These are phyloP conservation scores for Callipepla squamata DNA, from an alignment of 2,113 vertebrate genomes.

Conservation along the genomic window DNA sequence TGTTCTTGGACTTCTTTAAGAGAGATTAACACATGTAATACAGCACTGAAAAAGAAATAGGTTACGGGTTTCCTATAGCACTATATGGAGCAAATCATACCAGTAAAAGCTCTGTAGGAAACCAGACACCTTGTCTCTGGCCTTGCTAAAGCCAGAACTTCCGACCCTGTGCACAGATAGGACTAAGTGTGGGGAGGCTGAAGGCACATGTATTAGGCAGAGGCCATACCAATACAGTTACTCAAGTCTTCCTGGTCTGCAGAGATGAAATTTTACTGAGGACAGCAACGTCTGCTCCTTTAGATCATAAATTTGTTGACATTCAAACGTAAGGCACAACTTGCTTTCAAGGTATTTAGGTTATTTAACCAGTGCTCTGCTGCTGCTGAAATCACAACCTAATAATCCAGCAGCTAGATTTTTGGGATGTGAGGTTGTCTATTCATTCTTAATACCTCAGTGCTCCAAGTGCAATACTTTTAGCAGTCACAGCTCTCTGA, in stretches of 20 bases:
- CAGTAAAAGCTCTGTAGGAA: neutral
- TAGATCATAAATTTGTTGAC: neutral
- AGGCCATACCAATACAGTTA: neutral
- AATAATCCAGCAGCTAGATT: neutral
- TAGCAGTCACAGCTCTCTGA: neutral
- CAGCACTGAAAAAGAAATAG: neutral
- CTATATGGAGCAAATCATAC: neutral
- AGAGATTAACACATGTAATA: neutral
- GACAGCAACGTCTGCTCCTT: constrained; percentile 6
- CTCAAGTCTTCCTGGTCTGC: neutral
- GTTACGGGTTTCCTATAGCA: neutral
- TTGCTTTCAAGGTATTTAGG: neutral
- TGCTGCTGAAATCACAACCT: neutral
- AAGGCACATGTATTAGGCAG: neutral
- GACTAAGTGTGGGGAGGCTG: neutral
- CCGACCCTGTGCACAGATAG: neutral
- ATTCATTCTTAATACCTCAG: neutral
- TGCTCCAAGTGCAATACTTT: neutral
- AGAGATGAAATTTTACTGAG: neutral
- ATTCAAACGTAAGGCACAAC: neutral
- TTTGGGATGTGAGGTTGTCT: neutral
- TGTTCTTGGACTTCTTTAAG: neutral
- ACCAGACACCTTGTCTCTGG: neutral
- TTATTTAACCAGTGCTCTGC: neutral
- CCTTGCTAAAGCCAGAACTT: neutral